Evolutionary conservation across 1,140 invertebrate genomes (phyloP).

Genomic region (Laupala kohalensis): DNA sequence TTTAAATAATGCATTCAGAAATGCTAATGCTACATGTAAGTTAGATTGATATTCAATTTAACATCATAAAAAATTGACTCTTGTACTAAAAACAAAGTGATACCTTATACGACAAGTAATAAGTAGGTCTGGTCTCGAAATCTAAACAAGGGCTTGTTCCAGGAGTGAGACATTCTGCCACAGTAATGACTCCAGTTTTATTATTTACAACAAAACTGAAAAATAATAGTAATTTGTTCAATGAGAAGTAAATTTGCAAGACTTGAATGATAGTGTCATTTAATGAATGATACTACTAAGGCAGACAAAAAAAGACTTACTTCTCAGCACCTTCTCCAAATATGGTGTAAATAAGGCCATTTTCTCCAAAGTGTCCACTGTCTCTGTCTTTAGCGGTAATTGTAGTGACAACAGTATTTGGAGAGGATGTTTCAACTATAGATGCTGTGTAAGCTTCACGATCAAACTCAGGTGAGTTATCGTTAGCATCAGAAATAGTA

Average conservation of each 20-base stretch:
- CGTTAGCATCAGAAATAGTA: conserved; percentile 74
- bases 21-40: too few species aligned
- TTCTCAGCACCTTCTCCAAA: conserved; percentile 66
- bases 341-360: conserved; percentile 71
- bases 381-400: conserved; percentile 75
- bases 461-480: conserved; percentile 72
- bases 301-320: neutral
- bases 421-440: conserved; percentile 57
- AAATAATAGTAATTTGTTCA: conserved; percentile 4
- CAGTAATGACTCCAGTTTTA: conserved; percentile 65
- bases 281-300: too few species aligned
- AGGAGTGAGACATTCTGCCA: conserved; percentile 57
- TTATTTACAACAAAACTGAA: conserved; percentile 62
- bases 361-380: conserved; percentile 60
- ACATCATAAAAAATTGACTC: too few species aligned
- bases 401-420: conserved; percentile 54
- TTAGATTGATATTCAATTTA: too few species aligned
- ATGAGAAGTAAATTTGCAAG: neutral
- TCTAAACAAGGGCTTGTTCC: conserved; percentile 61
- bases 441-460: conserved; percentile 54
- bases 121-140: conserved; percentile 69
- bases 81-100: conserved; percentile 8
- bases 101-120: conserved; percentile 76
- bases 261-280: too few species aligned
- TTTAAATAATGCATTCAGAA: too few species aligned